Conservation (phyloP, 2,797 vertebrate genomes). For the Tokudaia tokunoshimensis region DNA sequence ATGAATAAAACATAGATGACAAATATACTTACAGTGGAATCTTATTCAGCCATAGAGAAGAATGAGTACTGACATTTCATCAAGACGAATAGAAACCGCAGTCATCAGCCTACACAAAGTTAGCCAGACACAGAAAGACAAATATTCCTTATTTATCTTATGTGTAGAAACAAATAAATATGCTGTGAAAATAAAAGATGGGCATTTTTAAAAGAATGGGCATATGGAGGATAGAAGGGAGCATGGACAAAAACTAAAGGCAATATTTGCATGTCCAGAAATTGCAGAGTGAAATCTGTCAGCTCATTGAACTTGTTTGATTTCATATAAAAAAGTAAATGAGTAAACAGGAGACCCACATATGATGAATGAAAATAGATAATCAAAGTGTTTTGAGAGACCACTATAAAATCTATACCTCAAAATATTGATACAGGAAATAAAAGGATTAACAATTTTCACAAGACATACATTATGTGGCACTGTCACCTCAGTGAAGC, state of each 20-base stretch:
- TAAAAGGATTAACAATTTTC: background rate
- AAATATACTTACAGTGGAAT: background rate
- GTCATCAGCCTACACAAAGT: background rate
- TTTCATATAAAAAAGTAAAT: background rate
- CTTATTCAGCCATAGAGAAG: background rate
- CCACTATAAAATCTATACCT: background rate
- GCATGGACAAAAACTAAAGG: background rate
- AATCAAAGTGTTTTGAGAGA: conserved; percentile 20
- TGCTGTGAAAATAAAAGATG: background rate
- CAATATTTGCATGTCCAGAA: background rate
- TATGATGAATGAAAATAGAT: background rate
- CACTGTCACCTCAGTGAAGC: background rate
- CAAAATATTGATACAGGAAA: background rate
- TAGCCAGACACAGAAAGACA: background rate
- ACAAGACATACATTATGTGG: background rate
- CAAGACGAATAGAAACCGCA: background rate
- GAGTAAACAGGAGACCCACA: background rate
- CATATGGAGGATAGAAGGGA: fast-evolving
- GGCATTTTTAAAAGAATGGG: background rate
- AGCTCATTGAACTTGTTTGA: background rate
- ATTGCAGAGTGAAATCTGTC: background rate
- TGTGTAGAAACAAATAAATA: background rate
- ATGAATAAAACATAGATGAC: background rate
- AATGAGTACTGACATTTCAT: background rate
- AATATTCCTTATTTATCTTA: background rate